Evolutionary conservation across 2,113 vertebrate genomes (phyloP).

Genomic region (Hemibagrus wyckioides): DNA sequence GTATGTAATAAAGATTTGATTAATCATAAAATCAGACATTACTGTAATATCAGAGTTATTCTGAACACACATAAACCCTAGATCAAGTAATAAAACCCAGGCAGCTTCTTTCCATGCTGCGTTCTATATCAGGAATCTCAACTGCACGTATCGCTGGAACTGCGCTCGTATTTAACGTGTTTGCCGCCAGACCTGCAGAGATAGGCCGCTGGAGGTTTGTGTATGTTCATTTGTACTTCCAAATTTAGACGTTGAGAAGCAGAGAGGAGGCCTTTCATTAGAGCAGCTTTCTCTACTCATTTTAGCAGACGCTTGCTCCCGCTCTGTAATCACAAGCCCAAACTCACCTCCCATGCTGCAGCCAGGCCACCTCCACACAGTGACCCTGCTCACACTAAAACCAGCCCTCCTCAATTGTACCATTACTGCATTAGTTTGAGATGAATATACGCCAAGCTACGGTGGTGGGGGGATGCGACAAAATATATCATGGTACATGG

Average conservation of each 20-base stretch:
- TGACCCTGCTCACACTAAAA: conserved; percentile 31
- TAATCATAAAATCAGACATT: not conserved
- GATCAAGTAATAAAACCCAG: not conserved
- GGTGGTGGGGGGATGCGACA: not conserved
- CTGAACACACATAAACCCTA: not conserved
- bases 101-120: not conserved
- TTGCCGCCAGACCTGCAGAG: conserved; percentile 36
- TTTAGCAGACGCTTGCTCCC: conserved; percentile 66
- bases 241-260: conserved; percentile 74
- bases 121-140: not conserved
- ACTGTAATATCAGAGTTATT: not conserved
- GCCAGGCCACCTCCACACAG: conserved; percentile 46
- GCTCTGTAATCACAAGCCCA: conserved; percentile 76
- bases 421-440: not conserved
- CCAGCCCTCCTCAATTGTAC: not conserved
- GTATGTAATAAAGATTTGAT: not conserved
- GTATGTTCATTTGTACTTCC: conserved; percentile 65
- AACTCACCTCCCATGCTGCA: conserved; percentile 75
- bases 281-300: conserved; percentile 75
- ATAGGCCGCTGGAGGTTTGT: conserved; percentile 35
- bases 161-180: conserved; percentile 16
- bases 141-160: not conserved
- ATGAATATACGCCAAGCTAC: not conserved
- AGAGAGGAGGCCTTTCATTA: conserved; percentile 76
- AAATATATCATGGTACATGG: not conserved